Evolutionary conservation across 2,797 vertebrate genomes (phyloP).

Genomic region (Leptodactylus fallax): DNA sequence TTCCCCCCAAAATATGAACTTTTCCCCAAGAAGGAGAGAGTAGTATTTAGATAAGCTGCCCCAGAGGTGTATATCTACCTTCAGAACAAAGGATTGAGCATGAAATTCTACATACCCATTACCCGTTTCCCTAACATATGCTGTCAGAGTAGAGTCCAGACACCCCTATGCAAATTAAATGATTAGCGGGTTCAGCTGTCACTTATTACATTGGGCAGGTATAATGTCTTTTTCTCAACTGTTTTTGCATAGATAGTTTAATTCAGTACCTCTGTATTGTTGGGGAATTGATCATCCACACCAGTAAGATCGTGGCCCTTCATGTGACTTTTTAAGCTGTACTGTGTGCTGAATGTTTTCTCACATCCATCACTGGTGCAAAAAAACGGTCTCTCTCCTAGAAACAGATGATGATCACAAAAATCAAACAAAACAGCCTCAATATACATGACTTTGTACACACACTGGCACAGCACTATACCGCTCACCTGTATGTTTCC

Average conservation of each 20-base stretch:
- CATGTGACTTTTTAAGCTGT: constrained; percentile 97
- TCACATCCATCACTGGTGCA: constrained; percentile 96
- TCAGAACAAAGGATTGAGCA: too few species aligned
- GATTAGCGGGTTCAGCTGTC: too few species aligned
- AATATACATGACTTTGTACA: background rate
- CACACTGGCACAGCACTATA: background rate
- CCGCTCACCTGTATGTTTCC: constrained; percentile 96
- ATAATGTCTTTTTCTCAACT: too few species aligned
- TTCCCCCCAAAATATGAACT: too few species aligned
- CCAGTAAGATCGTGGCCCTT: constrained; percentile 93
- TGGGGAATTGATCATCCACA: constrained; percentile 82
- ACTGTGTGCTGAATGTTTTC: constrained; percentile 97
- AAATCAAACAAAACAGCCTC: background rate
- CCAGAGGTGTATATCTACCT: too few species aligned
- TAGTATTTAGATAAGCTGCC: too few species aligned
- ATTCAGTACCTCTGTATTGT: constrained; percentile 83
- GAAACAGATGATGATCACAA: background rate
- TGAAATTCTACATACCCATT: too few species aligned
- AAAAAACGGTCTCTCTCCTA: constrained; percentile 98
- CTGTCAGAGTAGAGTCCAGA: too few species aligned
- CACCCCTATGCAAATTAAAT: too few species aligned
- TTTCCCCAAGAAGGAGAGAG: too few species aligned
- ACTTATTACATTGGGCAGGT: too few species aligned
- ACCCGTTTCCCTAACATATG: too few species aligned
- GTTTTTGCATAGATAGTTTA: background rate